These are phyloP conservation scores for Drosophila sp. DNA, from an alignment of 1,140 invertebrate species.

Conservation along the genomic window DNA sequence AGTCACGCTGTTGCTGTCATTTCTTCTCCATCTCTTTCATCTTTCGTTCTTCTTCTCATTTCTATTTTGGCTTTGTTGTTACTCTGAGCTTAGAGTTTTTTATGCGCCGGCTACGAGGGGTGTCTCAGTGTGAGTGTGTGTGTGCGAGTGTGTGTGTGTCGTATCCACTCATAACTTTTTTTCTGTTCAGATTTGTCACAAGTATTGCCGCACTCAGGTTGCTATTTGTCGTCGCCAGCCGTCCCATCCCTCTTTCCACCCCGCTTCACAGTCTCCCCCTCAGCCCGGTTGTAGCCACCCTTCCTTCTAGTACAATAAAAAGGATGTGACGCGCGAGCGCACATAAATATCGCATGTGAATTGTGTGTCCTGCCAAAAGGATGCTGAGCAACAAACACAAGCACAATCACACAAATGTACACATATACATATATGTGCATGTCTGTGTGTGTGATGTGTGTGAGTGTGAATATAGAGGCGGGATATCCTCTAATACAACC, in stretches of 20 bases:
- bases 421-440: slow-evolving; percentile 10
- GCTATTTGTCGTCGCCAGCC: slow-evolving; percentile 70
- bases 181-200: slow-evolving; percentile 70
- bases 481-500: slow-evolving; percentile 54
- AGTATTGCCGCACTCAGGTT: slow-evolving; percentile 75
- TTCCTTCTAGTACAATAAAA: slow-evolving; percentile 67
- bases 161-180: slow-evolving; percentile 51
- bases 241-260: neutral
- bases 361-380: slow-evolving; percentile 32
- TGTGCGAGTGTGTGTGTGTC: slow-evolving; percentile 41
- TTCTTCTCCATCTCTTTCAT: slow-evolving; percentile 31
- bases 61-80: slow-evolving; percentile 30
- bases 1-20: slow-evolving; percentile 75
- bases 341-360: slow-evolving; percentile 67
- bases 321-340: slow-evolving; percentile 76
- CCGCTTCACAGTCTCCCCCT: slow-evolving; percentile 3
- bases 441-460: slow-evolving; percentile 14
- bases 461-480: too few species aligned
- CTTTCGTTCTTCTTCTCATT: slow-evolving; percentile 29
- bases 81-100: slow-evolving; percentile 33
- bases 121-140: slow-evolving; percentile 31
- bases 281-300: slow-evolving; percentile 9
- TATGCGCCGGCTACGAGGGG: slow-evolving; percentile 6
- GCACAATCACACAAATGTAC: slow-evolving; percentile 28
- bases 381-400: slow-evolving; percentile 39